These are phyloP conservation scores for Sebastolobus altivelis DNA, from an alignment of 2,797 vertebrate species.

Conservation along the genomic window DNA sequence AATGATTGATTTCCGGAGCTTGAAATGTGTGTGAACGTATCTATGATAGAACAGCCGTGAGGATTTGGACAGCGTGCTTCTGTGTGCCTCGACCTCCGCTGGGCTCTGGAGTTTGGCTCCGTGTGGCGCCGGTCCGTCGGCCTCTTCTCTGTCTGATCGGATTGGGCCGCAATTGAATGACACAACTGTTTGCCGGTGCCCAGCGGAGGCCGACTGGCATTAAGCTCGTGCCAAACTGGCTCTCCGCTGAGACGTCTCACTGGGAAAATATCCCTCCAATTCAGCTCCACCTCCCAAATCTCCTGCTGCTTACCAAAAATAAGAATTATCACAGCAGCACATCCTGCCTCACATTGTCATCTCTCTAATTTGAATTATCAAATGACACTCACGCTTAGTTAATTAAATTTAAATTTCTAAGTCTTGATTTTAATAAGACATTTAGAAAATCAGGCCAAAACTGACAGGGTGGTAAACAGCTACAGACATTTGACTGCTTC, in stretches of 20 bases:
- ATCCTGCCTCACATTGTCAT: constrained; percentile 59
- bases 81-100: constrained; percentile 63
- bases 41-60: constrained; percentile 35
- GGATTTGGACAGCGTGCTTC: constrained; percentile 56
- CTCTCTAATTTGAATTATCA: constrained; percentile 69
- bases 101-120: constrained; percentile 55
- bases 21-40: constrained; percentile 21
- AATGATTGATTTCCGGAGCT: not conserved
- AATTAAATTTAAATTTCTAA: constrained; percentile 75
- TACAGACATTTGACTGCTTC: constrained; percentile 41
- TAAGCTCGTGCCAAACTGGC: constrained; percentile 62
- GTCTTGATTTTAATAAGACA: constrained; percentile 58
- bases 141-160: constrained; percentile 58
- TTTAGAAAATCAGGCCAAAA: constrained; percentile 53
- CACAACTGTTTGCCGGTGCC: constrained; percentile 55
- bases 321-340: constrained; percentile 68
- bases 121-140: constrained; percentile 27
- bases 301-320: constrained; percentile 73
- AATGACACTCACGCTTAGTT: constrained; percentile 70
- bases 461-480: constrained; percentile 37
- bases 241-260: constrained; percentile 58
- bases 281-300: constrained; percentile 54
- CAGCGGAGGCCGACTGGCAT: constrained; percentile 65
- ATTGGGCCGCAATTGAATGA: constrained; percentile 58
- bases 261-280: constrained; percentile 54